Evolutionary conservation across 2,797 vertebrate genomes (phyloP), one percentile per base, ranked within the genome.

Genomic region (Sarcoramphus papa): DNA sequence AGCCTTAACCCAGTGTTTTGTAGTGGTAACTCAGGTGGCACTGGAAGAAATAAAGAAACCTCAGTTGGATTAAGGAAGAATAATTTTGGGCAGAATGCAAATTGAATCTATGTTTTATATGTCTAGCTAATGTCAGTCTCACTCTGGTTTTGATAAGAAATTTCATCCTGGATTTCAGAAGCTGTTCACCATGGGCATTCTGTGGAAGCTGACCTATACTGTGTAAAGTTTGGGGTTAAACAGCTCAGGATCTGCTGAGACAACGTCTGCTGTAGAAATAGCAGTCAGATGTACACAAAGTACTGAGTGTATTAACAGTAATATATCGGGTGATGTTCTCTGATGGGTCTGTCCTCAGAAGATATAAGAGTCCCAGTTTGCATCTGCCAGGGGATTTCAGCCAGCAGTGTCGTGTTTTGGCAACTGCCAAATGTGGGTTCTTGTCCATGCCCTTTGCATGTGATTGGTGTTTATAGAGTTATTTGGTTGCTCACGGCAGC

Each of bases 321-420:
- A 53, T 23, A 25, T 5, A 7, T 33, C 28, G 41, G 74, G 25
- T 48, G 40, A 14, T 64, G 20, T 37, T 83, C 35, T 59, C 51
- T 53, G 41, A 4, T 54, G 57, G 40, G 27, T 65, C 41, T 63
- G 40, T 30, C 50, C 45, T 64, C 50, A 43, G 50, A 57, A 28
- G 50, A 22, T 30, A 20, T 24, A 2, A 33, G 20, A 76, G 31
- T 56, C 14, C 35, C 53, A 23, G 35, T 37, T 35, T 33, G n/a
- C 25, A 23, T 27, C 64, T 76, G 37, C n/a, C 31, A 12, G 21
- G 30, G 27, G 23, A n/a, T 63, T 91, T 81, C 69, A 81, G 33
- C 24, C 4, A 7, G 21, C 23, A 64, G 12, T 0, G 0, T 21
- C 2, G 0, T 17, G 20, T 37, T 77, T 77, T 45, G n/a, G 69